Base-by-base conservation (phyloP, 2,888 invertebrate genomes). In the Tortricodes alternella region DNA sequence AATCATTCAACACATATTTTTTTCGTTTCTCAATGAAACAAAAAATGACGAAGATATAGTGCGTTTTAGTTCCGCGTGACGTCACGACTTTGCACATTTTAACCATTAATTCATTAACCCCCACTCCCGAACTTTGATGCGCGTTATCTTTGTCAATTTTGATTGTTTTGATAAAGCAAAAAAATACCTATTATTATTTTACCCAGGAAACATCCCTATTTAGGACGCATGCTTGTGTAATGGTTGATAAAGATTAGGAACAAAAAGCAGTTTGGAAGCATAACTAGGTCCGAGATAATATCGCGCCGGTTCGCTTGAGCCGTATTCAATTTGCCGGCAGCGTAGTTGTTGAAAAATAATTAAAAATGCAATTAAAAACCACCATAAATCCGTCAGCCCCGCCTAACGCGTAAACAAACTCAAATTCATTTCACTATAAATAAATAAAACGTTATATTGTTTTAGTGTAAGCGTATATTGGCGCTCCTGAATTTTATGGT, bases 321-420 rank as follows among this genome's bases (percentile, higher is more conserved):
- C 70, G 74, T 76, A 76, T 89, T 89, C 85, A 87, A 88, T 88
- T 89, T 84, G 81, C 81, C 79, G 77, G 71, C 75, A 80, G 80
- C 78, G 75, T 64, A 67, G 72, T 78, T 77, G 87, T 85, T 82
- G 80, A 77, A 83, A 85, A 87, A 87, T 86, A 89, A 89, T 89
- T 88, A 85, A 88, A 89, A 89, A 88, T 73, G 79, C 82, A 88
- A 89, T 89, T 89, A 87, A 82, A 86, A 80, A 76, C 67, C 67
- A 70, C 75, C 81, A 83, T 89, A 89, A 89, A 89, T 89, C 83
- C 87, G 73, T 87, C 86, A 80, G 66, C 78, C 73, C 78, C 85
- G 83, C 86, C 85, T 80, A 73, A 77, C 73, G 74, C 74, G 79
- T 80, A 81, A 80, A 81, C 78, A 80, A 76, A 78, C 67, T 71